These are phyloP conservation scores for Phasia obesa DNA, from an alignment of 2,888 invertebrate species.

Conservation along the genomic window DNA sequence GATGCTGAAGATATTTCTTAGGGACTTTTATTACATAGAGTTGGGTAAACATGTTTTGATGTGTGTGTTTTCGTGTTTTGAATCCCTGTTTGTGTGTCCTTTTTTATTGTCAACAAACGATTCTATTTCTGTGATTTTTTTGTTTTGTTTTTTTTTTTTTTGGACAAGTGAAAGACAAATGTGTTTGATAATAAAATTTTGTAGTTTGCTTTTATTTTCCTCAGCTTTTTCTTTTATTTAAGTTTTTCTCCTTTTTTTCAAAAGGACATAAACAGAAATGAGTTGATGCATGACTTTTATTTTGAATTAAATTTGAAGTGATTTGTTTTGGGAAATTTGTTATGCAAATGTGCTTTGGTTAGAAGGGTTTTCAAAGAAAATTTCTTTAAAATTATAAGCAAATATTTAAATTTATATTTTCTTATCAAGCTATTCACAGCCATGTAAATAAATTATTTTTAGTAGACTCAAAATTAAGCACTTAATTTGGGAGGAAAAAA, in stretches of 20 bases:
- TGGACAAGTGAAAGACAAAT: constrained; percentile 56
- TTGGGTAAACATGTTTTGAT: not conserved
- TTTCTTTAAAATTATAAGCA: not conserved
- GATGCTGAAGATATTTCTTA: constrained; percentile 40
- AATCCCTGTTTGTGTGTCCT: constrained; percentile 16
- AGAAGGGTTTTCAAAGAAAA: not conserved
- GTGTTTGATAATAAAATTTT: constrained; percentile 61
- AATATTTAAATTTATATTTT: too few relatives aligned
- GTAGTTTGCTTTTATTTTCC: constrained; percentile 36
- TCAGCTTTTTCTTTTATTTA: constrained; percentile 13
- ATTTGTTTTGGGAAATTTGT: constrained; percentile 37
- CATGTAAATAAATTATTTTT: too few relatives aligned
- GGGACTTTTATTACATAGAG: constrained; percentile 49
- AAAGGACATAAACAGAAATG: constrained; percentile 27
- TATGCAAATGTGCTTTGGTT: constrained; percentile 4
- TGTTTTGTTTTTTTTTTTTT: constrained; percentile 8
- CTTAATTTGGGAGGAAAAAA: too few relatives aligned
- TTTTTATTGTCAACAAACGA: constrained; percentile 34
- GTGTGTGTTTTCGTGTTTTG: not conserved
- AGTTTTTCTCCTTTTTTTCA: not conserved
- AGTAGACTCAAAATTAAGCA: too few relatives aligned
- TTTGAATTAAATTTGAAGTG: constrained; percentile 49
- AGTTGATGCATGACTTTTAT: constrained; percentile 49
- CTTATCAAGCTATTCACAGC: too few relatives aligned
- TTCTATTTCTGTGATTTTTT: constrained; percentile 7